Evolutionary conservation across 1,140 invertebrate species (phyloP), one percentile per base, ranked within the genome.

Genomic region (Aricia agestis): DNA sequence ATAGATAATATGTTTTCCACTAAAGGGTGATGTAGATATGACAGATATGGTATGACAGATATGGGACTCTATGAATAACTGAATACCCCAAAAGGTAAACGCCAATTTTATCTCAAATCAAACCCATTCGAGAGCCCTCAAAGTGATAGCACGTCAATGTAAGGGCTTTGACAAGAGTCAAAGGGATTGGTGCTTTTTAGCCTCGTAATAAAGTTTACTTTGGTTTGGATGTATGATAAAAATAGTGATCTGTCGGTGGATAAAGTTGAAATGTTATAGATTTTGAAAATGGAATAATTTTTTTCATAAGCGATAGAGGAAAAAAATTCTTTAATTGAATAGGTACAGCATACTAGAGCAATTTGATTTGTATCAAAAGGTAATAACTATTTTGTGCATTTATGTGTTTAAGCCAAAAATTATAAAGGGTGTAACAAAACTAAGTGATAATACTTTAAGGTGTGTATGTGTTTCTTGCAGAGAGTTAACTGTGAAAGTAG

Each of bases 41-140:
- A 67, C 73, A 76, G 75, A 79, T 76, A 78, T 79, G 75, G 72
- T 80, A 78, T 73, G 70, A 67, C 73, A 76, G 75, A 79, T 76
- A 78, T 79, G 75, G 72, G 72, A 78, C 78, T 83, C 77, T 74
- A 84, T 84, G 84, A 86, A 86, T 84, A 86, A 86, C 79, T 82
- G 79, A 85, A 83, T 76, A 80, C 71, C 72, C 74, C 75, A 78
- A 79, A 81, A 76, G 74, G 78, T 75, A 71, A 74, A 75, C 73
- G 74, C 74, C 69, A 77, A 77, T 76, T 78, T 80, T 83, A 85
- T 85, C 82, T 78, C 67, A 74, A 75, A 83, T 82, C 81, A 76
- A 77, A 77, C 66, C 74, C 70, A 66, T 72, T 74, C 73, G 71
- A 72, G 70, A 71, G 74, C 71, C 57, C 74, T 80, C 70, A 72